These are phyloP conservation scores for Ladona fulva DNA, from an alignment of 1,140 invertebrate genomes.

Conservation along the genomic window DNA sequence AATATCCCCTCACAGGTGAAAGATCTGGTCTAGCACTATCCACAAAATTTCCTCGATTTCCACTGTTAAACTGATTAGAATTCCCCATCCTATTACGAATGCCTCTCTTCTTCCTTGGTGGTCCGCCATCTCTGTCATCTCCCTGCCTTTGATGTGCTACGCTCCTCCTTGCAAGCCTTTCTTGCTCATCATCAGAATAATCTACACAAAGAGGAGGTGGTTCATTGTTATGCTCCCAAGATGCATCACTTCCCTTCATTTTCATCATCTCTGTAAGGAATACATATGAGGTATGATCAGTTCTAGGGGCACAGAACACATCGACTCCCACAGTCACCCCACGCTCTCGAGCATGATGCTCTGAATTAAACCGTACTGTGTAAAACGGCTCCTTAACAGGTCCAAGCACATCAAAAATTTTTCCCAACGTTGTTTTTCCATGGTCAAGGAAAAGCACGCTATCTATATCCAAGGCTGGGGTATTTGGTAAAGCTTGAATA, in stretches of 20 bases:
- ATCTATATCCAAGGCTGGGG: conserved; percentile 71
- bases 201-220: conserved; percentile 59
- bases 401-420: conserved; percentile 86
- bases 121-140: too few relatives aligned
- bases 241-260: conserved; percentile 70
- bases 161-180: conserved; percentile 40
- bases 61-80: too few relatives aligned
- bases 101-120: too few relatives aligned
- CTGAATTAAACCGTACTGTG: conserved; percentile 71
- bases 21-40: too few relatives aligned
- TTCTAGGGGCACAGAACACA: conserved; percentile 73
- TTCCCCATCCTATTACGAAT: too few relatives aligned
- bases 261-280: conserved; percentile 61
- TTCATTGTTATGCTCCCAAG: conserved; percentile 75
- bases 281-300: conserved; percentile 62
- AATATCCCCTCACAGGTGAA: too few relatives aligned
- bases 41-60: too few relatives aligned
- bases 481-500: conserved; percentile 53
- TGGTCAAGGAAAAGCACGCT: conserved; percentile 71
- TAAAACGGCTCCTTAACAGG: conserved; percentile 68
- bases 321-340: conserved; percentile 51
- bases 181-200: conserved; percentile 85
- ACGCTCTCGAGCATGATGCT: conserved; percentile 55
- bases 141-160: too few relatives aligned
- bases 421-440: conserved; percentile 59